Conservation (phyloP, 2,888 invertebrate genomes). For the Drosophila macrospina region DNA sequence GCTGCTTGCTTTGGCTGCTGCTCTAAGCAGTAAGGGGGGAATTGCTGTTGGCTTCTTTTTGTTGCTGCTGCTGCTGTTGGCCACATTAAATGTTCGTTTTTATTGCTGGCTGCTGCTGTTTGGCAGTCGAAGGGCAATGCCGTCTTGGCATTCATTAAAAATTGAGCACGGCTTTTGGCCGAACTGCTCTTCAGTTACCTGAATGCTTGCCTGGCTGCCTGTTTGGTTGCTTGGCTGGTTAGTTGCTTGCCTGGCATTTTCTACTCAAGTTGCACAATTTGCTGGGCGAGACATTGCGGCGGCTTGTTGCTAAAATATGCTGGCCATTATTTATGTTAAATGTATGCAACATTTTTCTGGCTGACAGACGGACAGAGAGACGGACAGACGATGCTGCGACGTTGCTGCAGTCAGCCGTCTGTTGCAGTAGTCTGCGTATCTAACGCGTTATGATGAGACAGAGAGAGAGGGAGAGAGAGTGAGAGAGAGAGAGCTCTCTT, state of each 20-base stretch:
- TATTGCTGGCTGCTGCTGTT: slow-evolving; percentile 33
- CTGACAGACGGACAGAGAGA: slow-evolving; percentile 19
- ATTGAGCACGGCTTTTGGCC: slow-evolving; percentile 42
- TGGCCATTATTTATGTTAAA: slow-evolving; percentile 69
- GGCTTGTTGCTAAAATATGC: slow-evolving; percentile 63
- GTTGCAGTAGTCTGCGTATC: slow-evolving; percentile 12
- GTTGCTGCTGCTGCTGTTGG: background rate
- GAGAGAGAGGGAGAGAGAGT: background rate
- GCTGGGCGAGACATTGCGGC: slow-evolving; percentile 25
- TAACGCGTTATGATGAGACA: too few relatives aligned
- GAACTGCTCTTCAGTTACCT: slow-evolving; percentile 18
- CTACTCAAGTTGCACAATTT: slow-evolving; percentile 42
- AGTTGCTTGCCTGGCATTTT: slow-evolving; percentile 19
- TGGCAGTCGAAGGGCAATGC: slow-evolving; percentile 28
- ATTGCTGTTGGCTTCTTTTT: too few relatives aligned
- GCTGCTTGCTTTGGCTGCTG: background rate
- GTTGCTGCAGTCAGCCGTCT: slow-evolving; percentile 23
- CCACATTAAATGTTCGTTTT: slow-evolving; percentile 42
- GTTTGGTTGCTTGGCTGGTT: slow-evolving; percentile 12
- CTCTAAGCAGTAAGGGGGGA: too few relatives aligned
- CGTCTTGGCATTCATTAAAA: slow-evolving; percentile 53
- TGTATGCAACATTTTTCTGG: slow-evolving; percentile 65
- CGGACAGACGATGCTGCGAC: too few relatives aligned
- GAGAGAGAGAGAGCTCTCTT: too few relatives aligned
- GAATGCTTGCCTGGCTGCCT: background rate